phyloP scores from a whole-genome alignment of 1,140 invertebrate species.

The Sycobia sp. region DNA sequence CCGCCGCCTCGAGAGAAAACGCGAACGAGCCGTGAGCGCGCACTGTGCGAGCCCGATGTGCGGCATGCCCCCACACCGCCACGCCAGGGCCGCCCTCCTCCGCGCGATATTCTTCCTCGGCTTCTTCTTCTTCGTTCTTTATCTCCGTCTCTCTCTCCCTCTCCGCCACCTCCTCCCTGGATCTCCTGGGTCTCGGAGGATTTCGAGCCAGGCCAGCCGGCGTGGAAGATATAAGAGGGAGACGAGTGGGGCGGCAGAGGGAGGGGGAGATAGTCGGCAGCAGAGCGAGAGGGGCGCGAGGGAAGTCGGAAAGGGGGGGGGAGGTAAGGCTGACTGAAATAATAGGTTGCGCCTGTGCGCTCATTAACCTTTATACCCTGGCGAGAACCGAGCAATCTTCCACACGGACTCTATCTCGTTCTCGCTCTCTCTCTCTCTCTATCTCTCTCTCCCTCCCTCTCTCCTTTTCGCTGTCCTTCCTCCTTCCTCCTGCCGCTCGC shows the following conservation, averaged over 20 bases:
- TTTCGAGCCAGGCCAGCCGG: not conserved
- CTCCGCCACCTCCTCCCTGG: slow-evolving; percentile 25
- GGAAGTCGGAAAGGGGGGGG: slow-evolving; percentile 26
- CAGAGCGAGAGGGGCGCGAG: slow-evolving; percentile 14
- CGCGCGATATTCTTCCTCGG: slow-evolving; percentile 18
- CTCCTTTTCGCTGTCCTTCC: not conserved
- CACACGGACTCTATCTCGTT: slow-evolving; percentile 50
- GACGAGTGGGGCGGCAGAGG: slow-evolving; percentile 8
- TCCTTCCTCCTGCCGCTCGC: not conserved
- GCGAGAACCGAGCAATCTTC: slow-evolving; percentile 42
- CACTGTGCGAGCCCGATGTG: too few species aligned
- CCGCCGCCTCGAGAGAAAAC: slow-evolving; percentile 14
- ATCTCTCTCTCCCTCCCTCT: not conserved
- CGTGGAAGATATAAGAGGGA: not conserved
- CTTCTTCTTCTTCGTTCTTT: slow-evolving; percentile 38
- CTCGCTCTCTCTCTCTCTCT: slow-evolving; percentile 2
- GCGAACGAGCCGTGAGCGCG: slow-evolving; percentile 15
- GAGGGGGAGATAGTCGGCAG: not conserved
- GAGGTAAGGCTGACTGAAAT: slow-evolving; percentile 50
- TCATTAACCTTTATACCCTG: slow-evolving; percentile 63
- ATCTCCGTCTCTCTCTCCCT: too few species aligned
- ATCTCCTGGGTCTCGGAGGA: not conserved
- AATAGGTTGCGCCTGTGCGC: slow-evolving; percentile 61
- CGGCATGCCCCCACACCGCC: too few species aligned
- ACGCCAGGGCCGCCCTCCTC: slow-evolving; percentile 28